Evolutionary conservation across 2,797 vertebrate genomes (phyloP).

Genomic region (Choloepus didactylus): DNA sequence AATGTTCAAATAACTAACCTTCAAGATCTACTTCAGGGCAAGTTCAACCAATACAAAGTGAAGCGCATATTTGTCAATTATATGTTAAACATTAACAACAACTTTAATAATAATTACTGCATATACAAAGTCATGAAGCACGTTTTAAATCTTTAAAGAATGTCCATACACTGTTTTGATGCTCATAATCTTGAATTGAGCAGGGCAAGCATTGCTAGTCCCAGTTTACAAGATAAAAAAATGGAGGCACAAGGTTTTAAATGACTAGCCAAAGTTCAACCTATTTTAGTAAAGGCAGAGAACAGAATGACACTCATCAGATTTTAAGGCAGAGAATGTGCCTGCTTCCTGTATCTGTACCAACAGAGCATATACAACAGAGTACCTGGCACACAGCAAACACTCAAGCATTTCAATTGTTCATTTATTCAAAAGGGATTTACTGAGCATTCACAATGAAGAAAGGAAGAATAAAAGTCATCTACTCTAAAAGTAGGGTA

Average conservation of each 20-base stretch:
- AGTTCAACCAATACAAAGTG: neutral
- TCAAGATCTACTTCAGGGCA: neutral
- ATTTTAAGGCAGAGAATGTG: neutral
- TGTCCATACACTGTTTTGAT: neutral
- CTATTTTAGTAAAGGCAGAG: neutral
- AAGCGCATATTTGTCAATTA: neutral
- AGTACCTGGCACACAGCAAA: neutral
- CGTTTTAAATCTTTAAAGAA: slow-evolving; percentile 37
- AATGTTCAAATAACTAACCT: neutral
- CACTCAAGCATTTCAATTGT: neutral
- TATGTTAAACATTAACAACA: slow-evolving; percentile 51
- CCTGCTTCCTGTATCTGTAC: neutral
- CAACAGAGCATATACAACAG: neutral
- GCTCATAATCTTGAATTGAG: neutral
- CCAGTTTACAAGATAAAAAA: slow-evolving; percentile 32
- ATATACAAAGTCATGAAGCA: slow-evolving; percentile 17
- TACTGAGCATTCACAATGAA: slow-evolving; percentile 14
- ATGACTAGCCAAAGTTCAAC: neutral
- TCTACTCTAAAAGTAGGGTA: neutral
- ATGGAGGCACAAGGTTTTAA: neutral
- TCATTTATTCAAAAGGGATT: slow-evolving; percentile 1
- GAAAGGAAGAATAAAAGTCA: neutral
- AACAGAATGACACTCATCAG: neutral
- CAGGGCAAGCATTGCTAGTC: neutral
- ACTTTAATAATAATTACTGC: slow-evolving; percentile 5